Conservation (phyloP, 2,888 invertebrate species). For the Augiades crinisus region DNA sequence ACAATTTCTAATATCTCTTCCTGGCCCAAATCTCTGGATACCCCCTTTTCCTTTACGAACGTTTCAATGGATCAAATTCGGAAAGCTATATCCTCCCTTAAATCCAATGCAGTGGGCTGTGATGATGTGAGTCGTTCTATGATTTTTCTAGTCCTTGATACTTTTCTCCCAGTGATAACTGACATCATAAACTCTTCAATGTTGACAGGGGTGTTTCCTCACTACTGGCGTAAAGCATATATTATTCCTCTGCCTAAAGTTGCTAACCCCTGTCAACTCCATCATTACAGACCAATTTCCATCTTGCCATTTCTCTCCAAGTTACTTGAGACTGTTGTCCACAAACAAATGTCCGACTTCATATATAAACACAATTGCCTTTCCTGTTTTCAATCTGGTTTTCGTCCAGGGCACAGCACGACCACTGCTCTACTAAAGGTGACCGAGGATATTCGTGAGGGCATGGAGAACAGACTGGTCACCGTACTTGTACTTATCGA, state of each 20-base stretch:
- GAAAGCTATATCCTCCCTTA: not conserved
- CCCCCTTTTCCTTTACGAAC: not conserved
- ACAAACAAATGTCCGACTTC: not conserved
- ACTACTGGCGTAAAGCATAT: conserved; percentile 1
- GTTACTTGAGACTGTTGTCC: not conserved
- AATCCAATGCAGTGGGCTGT: conserved; percentile 5
- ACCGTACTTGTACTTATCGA: not conserved
- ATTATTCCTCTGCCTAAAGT: conserved; percentile 3
- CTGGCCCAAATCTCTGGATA: not conserved
- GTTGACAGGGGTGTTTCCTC: not conserved
- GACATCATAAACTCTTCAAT: conserved; percentile 1
- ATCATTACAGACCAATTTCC: no score
- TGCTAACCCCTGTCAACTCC: not conserved
- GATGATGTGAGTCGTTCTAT: not conserved
- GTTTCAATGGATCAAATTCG: not conserved
- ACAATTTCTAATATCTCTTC: not conserved
- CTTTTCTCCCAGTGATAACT: not conserved
- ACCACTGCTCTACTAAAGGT: not conserved
- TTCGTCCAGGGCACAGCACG: conserved; percentile 2
- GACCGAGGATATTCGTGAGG: no score
- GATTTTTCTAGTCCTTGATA: not conserved
- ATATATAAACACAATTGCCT: not conserved
- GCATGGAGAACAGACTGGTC: not conserved
- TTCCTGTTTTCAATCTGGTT: not conserved
- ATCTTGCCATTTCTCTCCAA: conserved; percentile 1